Evolutionary conservation across 2,113 vertebrate species (phyloP).

Genomic region (Sapajus apella): DNA sequence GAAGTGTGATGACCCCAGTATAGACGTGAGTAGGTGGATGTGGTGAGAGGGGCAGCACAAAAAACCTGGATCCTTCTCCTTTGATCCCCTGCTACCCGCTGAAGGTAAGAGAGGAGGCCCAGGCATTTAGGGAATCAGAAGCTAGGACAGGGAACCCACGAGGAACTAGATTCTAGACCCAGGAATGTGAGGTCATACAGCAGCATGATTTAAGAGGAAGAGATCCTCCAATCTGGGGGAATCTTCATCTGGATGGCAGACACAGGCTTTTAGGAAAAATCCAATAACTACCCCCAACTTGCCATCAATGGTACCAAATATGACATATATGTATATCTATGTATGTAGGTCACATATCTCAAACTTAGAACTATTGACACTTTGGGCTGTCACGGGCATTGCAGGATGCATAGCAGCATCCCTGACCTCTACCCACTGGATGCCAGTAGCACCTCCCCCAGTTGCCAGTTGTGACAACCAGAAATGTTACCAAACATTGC

Average conservation of each 20-base stretch:
- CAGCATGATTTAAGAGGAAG: background rate
- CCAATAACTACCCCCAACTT: background rate
- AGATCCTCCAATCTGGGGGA: background rate
- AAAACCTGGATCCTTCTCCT: background rate
- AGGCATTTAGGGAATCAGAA: background rate
- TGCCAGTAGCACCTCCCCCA: background rate
- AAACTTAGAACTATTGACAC: background rate
- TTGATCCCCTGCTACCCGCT: background rate
- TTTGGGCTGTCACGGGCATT: background rate
- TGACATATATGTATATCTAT: background rate
- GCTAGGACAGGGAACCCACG: background rate
- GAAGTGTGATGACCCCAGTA: background rate
- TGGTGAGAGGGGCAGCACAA: background rate
- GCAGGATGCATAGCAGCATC: background rate
- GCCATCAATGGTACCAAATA: background rate
- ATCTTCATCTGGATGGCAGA: background rate
- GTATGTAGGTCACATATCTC: background rate
- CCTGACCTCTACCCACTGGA: background rate
- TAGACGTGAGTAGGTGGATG: background rate
- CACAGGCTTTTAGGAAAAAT: background rate
- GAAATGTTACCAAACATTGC: slow-evolving; percentile 63
- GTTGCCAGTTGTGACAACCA: slow-evolving; percentile 53
- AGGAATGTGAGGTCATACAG: background rate
- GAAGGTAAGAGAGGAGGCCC: background rate
- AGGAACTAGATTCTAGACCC: background rate